Percentiles rank a stretch among this genome's conserved stretches.
Evolutionary conservation across 2,113 vertebrate genomes (phyloP).

Genomic region (Phaethon lepturus): DNA sequence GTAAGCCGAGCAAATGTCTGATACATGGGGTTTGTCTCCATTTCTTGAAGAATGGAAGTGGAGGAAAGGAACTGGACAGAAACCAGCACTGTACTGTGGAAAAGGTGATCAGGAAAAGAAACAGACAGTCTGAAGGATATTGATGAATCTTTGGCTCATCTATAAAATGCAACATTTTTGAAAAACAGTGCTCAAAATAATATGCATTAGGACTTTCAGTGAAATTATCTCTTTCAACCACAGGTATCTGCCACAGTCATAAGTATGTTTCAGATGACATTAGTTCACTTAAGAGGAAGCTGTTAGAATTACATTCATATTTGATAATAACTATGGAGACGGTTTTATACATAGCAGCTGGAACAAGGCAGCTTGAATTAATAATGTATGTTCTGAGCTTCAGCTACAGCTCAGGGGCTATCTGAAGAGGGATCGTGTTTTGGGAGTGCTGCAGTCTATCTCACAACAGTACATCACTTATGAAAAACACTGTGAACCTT

Average conservation of each 20-base stretch:
- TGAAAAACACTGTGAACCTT: background rate
- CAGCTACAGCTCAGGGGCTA: background rate
- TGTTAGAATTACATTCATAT: slow-evolving; percentile 37
- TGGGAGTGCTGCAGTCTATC: background rate
- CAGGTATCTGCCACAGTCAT: background rate
- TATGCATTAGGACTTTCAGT: background rate
- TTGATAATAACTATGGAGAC: slow-evolving; percentile 36
- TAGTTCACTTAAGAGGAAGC: slow-evolving; percentile 44
- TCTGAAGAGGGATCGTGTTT: background rate
- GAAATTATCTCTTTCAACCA: slow-evolving; percentile 14
- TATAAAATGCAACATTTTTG: background rate
- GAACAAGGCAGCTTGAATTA: slow-evolving; percentile 35
- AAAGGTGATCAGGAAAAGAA: slow-evolving; percentile 36
- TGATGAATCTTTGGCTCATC: background rate
- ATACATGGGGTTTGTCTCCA: background rate
- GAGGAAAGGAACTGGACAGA: background rate
- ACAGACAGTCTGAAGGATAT: background rate
- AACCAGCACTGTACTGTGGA: background rate
- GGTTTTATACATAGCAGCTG: slow-evolving; percentile 18
- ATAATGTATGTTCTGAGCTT: background rate
- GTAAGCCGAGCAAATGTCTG: background rate
- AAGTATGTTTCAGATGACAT: slow-evolving; percentile 26
- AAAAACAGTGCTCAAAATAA: background rate
- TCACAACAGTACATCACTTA: background rate
- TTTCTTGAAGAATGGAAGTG: background rate